These are phyloP conservation scores for Chironomus tentans DNA, from an alignment of 2,888 invertebrate species.

Conservation along the genomic window DNA sequence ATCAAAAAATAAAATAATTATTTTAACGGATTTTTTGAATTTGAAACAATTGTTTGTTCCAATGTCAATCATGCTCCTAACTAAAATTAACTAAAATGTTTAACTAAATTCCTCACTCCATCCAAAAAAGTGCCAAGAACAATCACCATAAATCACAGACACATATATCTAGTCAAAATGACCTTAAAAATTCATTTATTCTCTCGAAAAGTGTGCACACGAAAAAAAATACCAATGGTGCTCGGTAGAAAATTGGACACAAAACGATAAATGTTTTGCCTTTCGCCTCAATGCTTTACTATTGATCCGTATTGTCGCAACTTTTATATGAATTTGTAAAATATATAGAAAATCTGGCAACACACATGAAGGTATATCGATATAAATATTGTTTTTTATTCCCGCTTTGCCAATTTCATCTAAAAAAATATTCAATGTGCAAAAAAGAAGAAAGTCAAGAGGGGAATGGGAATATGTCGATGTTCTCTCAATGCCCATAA, in stretches of 20 bases:
- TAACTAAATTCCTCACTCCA: too few relatives aligned
- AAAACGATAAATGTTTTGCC: slow-evolving; percentile 26
- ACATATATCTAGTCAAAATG: too few relatives aligned
- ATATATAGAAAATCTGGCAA: neutral
- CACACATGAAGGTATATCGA: slow-evolving; percentile 12
- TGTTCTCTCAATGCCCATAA: neutral
- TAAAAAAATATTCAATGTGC: neutral
- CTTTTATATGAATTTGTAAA: neutral
- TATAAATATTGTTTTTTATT: slow-evolving; percentile 25
- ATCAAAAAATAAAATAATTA: too few relatives aligned
- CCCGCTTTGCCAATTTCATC: slow-evolving; percentile 4
- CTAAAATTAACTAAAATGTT: too few relatives aligned
- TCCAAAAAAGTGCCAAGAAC: too few relatives aligned
- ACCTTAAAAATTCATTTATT: neutral
- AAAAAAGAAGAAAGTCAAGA: neutral
- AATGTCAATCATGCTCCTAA: too few relatives aligned
- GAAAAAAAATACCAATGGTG: slow-evolving; percentile 19
- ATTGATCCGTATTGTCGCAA: neutral
- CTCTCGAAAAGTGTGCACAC: too few relatives aligned
- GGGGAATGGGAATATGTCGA: neutral
- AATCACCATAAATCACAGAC: too few relatives aligned
- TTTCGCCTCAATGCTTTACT: neutral
- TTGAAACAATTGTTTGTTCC: neutral
- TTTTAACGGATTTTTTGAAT: too few relatives aligned
- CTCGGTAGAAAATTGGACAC: slow-evolving; percentile 25